Evolutionary conservation across 64 coral and sea anemone species (phyloP).

Genomic region (Montipora capricornis): DNA sequence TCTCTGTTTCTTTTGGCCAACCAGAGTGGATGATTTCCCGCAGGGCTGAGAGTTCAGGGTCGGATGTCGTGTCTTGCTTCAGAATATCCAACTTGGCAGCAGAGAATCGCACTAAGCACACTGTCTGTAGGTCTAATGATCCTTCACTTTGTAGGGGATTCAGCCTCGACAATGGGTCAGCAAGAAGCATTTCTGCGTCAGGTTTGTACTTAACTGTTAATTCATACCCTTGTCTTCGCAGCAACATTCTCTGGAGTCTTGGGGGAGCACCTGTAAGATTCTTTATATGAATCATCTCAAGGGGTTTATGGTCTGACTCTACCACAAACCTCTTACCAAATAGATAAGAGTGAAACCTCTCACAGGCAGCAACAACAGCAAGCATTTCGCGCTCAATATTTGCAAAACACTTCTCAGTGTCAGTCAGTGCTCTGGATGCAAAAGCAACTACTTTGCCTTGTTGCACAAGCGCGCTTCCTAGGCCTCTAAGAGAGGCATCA

Average conservation of each 20-base stretch:
- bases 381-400: background rate
- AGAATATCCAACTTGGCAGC: background rate
- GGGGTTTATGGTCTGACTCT: slow-evolving; percentile 31
- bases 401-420: background rate
- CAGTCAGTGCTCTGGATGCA: background rate
- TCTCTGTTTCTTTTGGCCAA: background rate
- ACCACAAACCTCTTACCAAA: slow-evolving; percentile 24
- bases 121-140: background rate
- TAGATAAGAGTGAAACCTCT: background rate
- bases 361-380: background rate
- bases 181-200: slow-evolving; percentile 30
- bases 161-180: slow-evolving; percentile 23
- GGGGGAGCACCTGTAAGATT: slow-evolving; percentile 16
- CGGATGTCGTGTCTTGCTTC: background rate
- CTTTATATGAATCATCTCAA: slow-evolving; percentile 40
- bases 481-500: background rate
- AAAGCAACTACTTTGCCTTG: slow-evolving; percentile 1
- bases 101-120: slow-evolving; percentile 15
- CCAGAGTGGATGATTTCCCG: slow-evolving; percentile 23
- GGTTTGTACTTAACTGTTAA: slow-evolving; percentile 6
- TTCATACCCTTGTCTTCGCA: slow-evolving; percentile 26
- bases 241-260: slow-evolving; percentile 1
- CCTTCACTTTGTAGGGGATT: background rate
- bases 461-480: background rate
- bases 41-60: no score